These are phyloP conservation scores for Gnathonemus longibarbis DNA, from an alignment of 2,113 vertebrate genomes.

Conservation along the genomic window DNA sequence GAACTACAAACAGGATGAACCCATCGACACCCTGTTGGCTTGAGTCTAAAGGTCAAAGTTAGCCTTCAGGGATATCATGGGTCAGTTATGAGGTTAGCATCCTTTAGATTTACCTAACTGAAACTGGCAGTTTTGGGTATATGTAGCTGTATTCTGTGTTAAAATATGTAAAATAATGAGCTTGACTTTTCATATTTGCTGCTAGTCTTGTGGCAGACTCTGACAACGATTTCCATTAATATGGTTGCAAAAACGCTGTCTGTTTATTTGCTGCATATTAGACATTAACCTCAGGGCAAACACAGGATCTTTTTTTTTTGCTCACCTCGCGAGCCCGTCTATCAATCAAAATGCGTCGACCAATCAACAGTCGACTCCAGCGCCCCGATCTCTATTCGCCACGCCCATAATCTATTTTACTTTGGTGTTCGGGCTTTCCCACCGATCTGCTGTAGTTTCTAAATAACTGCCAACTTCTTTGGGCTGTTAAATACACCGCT, in stretches of 20 bases:
- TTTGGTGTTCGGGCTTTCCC: not conserved
- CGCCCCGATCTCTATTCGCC: not conserved
- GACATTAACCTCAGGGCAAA: slow-evolving; percentile 4
- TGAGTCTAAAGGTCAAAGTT: slow-evolving; percentile 1
- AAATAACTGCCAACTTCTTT: too few species aligned
- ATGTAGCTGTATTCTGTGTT: not conserved
- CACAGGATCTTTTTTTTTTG: not conserved
- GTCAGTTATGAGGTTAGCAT: not conserved
- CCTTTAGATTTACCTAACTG: not conserved
- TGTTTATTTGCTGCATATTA: slow-evolving; percentile 2
- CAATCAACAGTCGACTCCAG: not conserved
- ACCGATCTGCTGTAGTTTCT: not conserved
- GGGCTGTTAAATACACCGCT: not conserved
- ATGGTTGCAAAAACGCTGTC: not conserved
- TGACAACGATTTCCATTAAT: not conserved
- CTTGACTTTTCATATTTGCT: not conserved
- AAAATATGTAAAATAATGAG: not conserved
- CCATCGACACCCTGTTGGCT: not conserved
- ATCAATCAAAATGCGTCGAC: not conserved
- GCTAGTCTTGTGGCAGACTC: not conserved
- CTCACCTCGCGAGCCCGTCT: not conserved
- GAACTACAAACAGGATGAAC: not conserved
- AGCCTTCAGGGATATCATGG: not conserved
- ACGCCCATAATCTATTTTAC: not conserved
- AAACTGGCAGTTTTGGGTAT: not conserved